Base-by-base conservation (phyloP, 2,113 vertebrate genomes). In the Dicerorhinus sumatrensis region DNA sequence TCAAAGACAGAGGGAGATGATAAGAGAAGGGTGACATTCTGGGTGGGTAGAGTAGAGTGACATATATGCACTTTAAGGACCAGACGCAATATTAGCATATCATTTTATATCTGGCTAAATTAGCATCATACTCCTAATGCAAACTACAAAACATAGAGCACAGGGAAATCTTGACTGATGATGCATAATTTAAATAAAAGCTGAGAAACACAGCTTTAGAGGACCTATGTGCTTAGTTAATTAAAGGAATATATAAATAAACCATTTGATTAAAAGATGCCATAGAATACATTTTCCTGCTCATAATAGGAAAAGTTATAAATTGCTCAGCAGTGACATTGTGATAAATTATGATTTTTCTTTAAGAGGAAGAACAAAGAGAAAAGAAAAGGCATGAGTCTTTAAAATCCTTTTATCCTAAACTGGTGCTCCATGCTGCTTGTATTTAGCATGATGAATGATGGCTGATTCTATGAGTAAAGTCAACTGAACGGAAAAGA, bases 191-290 rank as follows among this genome's bases (percentile, higher is more conserved):
- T 93, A 87, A 91, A 82, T 73, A 89, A 93, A 76, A 11, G 17
- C 2, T 65, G 27, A 80, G 42, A 73, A 91, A 63, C 14, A 79
- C 5, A 33, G 8, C 69, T 89, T 73, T 75, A 89, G 42, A 79
- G 46, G 20, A 69, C 42, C 31, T 69, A 63, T 88, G 51, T 94
- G 36, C n/a, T 91, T 63, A 86, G 27, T 56, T 93, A 91, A 84
- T 63, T 96, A 90, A 96, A 67, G 39, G 42, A 23, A 80, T 69
- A 70, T 75, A 86, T 42, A 94, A 96, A 75, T 88, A 88, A 94
- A 70, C 80, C 54, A 83, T 92, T 79, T 96, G 21, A 58, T 94
- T 97, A 89, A 96, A 97, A 91, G 23, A 79, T 63, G 31, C 42
- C 8, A 70, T 39, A n/a, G 6, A 89, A 60, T 31, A 31, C 20